Base-by-base conservation (phyloP, 2,113 vertebrate genomes). In the Machaerirhynchus nigripectus region DNA sequence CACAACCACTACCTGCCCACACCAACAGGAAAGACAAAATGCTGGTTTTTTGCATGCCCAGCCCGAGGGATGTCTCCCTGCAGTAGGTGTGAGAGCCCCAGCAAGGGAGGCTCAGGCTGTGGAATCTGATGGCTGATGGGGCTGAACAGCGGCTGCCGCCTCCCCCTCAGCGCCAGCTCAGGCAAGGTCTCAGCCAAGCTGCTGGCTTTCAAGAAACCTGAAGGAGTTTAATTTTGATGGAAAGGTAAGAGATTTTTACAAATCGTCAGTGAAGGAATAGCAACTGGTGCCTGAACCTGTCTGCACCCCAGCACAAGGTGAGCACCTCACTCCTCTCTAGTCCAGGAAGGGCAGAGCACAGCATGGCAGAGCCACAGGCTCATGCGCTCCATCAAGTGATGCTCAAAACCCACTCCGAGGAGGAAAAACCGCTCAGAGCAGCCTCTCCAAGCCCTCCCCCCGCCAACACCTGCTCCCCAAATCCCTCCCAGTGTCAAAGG, bases 391-490 rank as follows among this genome's bases (percentile, higher is more conserved):
- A 52, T 39, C 57, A 57, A 82, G 56, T 3, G 89, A 67, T 52
- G 71, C 79, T 81, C 55, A 67, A 88, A 95, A 78, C 37, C 55
- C 73, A 81, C 1, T 2, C 26, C 35, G 71, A 74, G 64, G 46
- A 60, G 63, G 23, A 86, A 94, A 94, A 57, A 35, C 56, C 13
- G 1, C 63, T 73, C 8, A 2, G 15, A 89, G 63, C 49, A 77
- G 59, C 35, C 39, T 61, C 82, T 82, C 65, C 37, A 4, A 90
- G 44, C 90, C 91, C 88, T 61, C 61, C 93, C 85, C 90, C 75
- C 24, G 2, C 90, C 93, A 96, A 95, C 98, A 98, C 98, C 98
- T 98, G 98, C 98, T 97, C 84, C 83, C 80, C 59, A 97, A 96
- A 95, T 95, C 97, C 96, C 87, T 92, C 64, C 84, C 56, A 94